Conservation (phyloP, 2,888 invertebrate species). For the Cosmorhoe ocellata region DNA sequence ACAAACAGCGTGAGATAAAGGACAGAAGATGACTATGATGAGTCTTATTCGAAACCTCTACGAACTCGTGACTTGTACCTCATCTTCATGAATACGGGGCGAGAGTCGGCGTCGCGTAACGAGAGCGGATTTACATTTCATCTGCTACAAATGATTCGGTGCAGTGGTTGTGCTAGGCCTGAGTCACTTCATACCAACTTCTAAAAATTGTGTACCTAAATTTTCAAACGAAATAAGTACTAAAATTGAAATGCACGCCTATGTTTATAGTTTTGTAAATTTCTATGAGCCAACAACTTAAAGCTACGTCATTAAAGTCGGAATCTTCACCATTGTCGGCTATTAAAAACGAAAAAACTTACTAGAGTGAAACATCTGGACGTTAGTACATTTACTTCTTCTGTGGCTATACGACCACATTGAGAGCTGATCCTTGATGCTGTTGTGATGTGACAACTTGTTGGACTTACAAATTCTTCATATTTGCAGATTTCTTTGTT, state of each 20-base stretch:
- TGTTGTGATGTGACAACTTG: slow-evolving; percentile 40
- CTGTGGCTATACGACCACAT: slow-evolving; percentile 59
- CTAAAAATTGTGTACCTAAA: no score
- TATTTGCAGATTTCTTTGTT: slow-evolving; percentile 7
- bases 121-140: slow-evolving; percentile 81
- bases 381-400: background rate
- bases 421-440: slow-evolving; percentile 54
- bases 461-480: slow-evolving; percentile 31
- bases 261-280: no score
- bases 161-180: slow-evolving; percentile 54
- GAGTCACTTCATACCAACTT: slow-evolving; percentile 7
- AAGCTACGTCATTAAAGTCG: no score
- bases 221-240: no score
- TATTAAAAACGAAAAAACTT: no score
- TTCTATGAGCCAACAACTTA: no score
- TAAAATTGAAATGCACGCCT: no score
- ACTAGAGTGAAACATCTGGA: slow-evolving; percentile 7
- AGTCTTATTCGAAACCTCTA: no score
- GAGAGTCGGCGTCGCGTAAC: slow-evolving; percentile 74
- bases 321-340: no score
- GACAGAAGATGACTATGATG: no score
- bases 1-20: no score
- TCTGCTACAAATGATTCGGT: slow-evolving; percentile 80
- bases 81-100: slow-evolving; percentile 77
- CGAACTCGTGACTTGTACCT: slow-evolving; percentile 36